A percentile compares a stretch with the other conserved stretches of the same genome.
phyloP scores from a whole-genome alignment of 2,113 vertebrate species.

The Mormoops blainvillei region DNA sequence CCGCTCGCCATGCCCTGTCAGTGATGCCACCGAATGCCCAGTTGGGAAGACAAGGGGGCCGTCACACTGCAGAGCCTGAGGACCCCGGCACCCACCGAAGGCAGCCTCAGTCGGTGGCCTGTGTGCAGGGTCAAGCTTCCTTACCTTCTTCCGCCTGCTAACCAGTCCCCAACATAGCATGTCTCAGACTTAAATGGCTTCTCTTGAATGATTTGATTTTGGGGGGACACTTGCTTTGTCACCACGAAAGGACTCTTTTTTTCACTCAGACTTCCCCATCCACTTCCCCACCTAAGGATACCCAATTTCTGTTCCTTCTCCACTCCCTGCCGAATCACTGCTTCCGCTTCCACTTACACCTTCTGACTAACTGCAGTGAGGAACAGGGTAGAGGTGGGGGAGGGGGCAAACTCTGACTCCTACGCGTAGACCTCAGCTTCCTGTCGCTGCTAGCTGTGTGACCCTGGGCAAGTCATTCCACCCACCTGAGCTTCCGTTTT shows the following conservation, averaged over 20 bases:
- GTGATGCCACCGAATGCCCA: neutral
- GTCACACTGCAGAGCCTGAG: accelerated
- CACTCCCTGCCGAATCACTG: neutral
- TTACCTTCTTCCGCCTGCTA: neutral
- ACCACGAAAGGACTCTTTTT: neutral
- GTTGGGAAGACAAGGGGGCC: neutral
- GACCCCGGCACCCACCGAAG: neutral
- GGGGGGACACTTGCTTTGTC: neutral
- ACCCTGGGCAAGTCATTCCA: neutral
- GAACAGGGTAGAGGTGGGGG: too few species aligned
- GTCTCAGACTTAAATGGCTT: neutral
- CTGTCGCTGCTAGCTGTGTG: neutral
- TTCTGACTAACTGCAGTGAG: too few species aligned
- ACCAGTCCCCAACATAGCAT: neutral
- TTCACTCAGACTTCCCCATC: neutral
- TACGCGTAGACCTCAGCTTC: neutral
- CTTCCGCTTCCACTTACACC: neutral
- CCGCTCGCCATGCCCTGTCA: accelerated
- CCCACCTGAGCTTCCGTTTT: neutral
- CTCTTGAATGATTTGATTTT: neutral
- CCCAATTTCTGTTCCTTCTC: neutral
- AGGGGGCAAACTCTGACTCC: neutral
- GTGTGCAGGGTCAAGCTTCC: neutral
- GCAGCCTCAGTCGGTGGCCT: neutral
- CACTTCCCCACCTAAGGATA: accelerated